phyloP scores from a whole-genome alignment of 1,140 invertebrate genomes.

The Ridgeia piscesae region DNA sequence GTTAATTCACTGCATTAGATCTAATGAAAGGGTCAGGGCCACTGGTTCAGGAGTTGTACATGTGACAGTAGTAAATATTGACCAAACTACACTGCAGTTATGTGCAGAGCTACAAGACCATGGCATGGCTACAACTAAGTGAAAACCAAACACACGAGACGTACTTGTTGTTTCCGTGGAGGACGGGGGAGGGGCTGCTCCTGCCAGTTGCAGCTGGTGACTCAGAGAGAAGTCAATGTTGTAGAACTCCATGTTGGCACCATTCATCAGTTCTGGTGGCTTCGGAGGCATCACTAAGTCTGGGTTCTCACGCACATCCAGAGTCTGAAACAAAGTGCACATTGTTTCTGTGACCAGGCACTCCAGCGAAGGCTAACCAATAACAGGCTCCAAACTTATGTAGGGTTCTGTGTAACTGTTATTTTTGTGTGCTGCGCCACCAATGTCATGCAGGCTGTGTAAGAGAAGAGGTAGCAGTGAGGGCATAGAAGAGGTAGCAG shows the following conservation, averaged over 20 bases:
- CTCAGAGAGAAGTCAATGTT: slow-evolving; percentile 99
- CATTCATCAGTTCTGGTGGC: slow-evolving; percentile 68
- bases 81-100: too few relatives aligned
- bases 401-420: too few relatives aligned
- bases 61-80: too few relatives aligned
- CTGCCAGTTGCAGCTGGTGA: slow-evolving; percentile 86
- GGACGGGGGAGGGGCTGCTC: slow-evolving; percentile 77
- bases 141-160: neutral
- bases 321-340: slow-evolving; percentile 60
- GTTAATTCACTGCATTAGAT: too few relatives aligned
- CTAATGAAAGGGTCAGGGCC: too few relatives aligned
- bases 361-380: too few relatives aligned
- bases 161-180: slow-evolving; percentile 40
- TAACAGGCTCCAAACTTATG: too few relatives aligned
- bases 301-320: slow-evolving; percentile 91
- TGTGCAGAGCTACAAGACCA: neutral
- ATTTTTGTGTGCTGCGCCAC: too few relatives aligned
- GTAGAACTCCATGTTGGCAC: slow-evolving; percentile 87
- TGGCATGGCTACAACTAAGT: neutral
- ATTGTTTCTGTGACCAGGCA: neutral
- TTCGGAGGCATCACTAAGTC: slow-evolving; percentile 98
- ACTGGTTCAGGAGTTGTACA: too few relatives aligned
- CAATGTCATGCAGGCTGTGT: too few relatives aligned
- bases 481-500: too few relatives aligned
- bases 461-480: too few relatives aligned